Conservation (phyloP, 1,140 invertebrate genomes). For the Drosophila auraria region DNA sequence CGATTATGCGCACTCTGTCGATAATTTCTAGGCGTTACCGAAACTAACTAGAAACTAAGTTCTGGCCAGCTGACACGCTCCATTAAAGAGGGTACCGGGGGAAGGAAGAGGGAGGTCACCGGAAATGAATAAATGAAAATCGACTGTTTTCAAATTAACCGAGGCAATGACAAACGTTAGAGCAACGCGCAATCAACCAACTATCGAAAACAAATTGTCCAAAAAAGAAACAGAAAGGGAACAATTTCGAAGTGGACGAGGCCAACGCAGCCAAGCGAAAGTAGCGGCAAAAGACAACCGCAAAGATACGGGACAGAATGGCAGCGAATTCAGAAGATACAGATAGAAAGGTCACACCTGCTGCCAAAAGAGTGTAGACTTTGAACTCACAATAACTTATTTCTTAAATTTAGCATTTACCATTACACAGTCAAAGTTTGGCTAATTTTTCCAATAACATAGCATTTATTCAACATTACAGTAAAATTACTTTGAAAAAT, state of each 20-base stretch:
- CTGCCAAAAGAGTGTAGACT: neutral
- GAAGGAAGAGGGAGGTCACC: conserved; percentile 27
- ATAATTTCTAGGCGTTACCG: conserved; percentile 44
- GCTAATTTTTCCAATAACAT: no score
- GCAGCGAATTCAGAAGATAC: conserved; percentile 5
- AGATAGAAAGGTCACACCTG: conserved; percentile 17
- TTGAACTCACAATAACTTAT: no score
- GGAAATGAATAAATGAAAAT: conserved; percentile 78
- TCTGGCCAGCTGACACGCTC: conserved; percentile 64
- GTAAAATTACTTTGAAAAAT: no score
- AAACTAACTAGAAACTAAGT: conserved; percentile 46
- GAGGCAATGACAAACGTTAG: conserved; percentile 61
- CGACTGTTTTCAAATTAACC: conserved; percentile 79
- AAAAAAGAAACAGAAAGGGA: conserved; percentile 50
- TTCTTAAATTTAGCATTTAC: no score
- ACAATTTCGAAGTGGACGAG: neutral
- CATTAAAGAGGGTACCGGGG: conserved; percentile 7
- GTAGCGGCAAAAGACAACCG: conserved; percentile 53
- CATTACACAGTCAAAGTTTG: no score
- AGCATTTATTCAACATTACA: no score
- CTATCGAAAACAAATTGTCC: conserved; percentile 63
- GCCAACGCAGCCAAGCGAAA: conserved; percentile 51
- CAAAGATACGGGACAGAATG: conserved; percentile 29
- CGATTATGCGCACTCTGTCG: conserved; percentile 66
- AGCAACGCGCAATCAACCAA: conserved; percentile 36